These are phyloP conservation scores for Nephrocerus scutellatus DNA, from an alignment of 2,888 invertebrate species.

Conservation along the genomic window DNA sequence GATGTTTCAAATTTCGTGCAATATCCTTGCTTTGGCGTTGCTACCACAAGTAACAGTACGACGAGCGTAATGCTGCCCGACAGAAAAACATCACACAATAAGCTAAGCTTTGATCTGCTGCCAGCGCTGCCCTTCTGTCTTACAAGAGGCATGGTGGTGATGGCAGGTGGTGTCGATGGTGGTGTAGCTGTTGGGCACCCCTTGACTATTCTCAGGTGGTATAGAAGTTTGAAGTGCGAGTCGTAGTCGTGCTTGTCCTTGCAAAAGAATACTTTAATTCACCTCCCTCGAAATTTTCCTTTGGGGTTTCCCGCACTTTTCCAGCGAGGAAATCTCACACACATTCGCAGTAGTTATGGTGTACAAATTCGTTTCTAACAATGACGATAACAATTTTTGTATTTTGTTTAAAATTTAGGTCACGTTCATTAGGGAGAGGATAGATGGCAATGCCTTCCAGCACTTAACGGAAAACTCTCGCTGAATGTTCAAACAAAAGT, in stretches of 20 bases:
- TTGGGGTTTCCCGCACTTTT: no score
- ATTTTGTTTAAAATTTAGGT: conserved; percentile 13
- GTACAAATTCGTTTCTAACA: no score
- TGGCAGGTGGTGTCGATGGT: conserved; percentile 12
- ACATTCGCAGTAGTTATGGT: no score
- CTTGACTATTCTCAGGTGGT: no score
- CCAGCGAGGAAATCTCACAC: no score
- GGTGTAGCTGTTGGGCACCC: no score
- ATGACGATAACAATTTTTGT: no score
- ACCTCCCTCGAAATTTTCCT: no score
- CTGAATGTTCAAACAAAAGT: not conserved
- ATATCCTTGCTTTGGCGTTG: conserved; percentile 11
- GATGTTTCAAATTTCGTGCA: conserved; percentile 30
- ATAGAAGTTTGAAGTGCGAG: no score
- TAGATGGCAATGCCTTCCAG: not conserved
- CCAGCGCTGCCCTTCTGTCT: conserved; percentile 12
- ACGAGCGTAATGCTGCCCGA: conserved; percentile 13
- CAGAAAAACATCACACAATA: conserved; percentile 15
- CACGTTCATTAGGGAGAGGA: conserved; percentile 17
- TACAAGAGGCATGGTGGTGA: conserved; percentile 18
- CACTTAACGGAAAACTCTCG: not conserved
- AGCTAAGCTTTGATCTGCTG: conserved; percentile 8
- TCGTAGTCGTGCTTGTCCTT: no score
- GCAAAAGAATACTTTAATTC: no score
- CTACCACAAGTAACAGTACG: conserved; percentile 9